Evolutionary conservation across 1,140 invertebrate genomes (phyloP), one percentile per base, ranked within the genome.

Genomic region (Cephus cinctus): DNA sequence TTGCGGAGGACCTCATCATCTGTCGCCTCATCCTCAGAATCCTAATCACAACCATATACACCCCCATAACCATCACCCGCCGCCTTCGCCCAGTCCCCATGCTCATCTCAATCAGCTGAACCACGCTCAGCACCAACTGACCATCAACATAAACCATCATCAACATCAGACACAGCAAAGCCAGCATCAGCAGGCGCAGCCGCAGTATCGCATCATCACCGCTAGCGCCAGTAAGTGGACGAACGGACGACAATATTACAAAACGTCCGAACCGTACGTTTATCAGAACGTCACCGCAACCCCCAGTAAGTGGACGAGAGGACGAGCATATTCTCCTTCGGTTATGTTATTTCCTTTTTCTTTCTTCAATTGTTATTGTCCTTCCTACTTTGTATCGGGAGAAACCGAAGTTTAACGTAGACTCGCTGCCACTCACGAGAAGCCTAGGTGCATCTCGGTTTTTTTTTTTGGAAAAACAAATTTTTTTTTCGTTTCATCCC

Each of bases 11-110:
- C 59, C 67, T 2, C 65, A 69, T 42, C 69, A 71, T 34, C 56
- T 69, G 43, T 58, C 69, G 50, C 60, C 67, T 4, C 71, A 74
- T 61, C 64, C 67, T 9, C 70, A 67, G 27, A 70, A 67, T 52
- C 59, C 63, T n/a, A 60, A 55, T 45, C 71, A 73, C 54, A 69
- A 69, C 46, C 71, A 73, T 57, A 63, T 71, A 58, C 70, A 73
- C 50, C 54, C 60, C 46, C 62, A 63, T 49, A 69, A 71, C 57
- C 70, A 74, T 41, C 71, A 67, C 20, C 63, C 67, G 49, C 67
- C 62, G 15, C 68, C 67, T n/a, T 59, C 69, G 21, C 56, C 65
- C 6, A 71, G 67, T 49, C 70, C 71, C 6, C 71, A 65, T 21
- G 61, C 55, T 30, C 65, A 74, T 45, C 49, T 74, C 19, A 67